These are phyloP conservation scores for Holacanthus passer DNA, from an alignment of 2,113 vertebrate genomes.

Conservation along the genomic window DNA sequence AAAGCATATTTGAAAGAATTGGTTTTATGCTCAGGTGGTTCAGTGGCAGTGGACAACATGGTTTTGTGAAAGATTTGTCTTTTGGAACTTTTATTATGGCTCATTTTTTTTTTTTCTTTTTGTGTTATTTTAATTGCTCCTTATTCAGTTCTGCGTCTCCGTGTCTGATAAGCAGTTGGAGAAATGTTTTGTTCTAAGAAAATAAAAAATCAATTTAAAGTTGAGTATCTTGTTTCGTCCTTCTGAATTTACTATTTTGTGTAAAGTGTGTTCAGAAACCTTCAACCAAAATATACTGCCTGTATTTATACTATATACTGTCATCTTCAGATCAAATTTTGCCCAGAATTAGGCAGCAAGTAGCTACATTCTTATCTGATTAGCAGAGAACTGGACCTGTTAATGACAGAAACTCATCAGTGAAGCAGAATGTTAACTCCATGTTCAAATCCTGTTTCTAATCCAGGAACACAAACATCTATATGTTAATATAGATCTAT, in stretches of 20 bases:
- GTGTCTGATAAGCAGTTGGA: slow-evolving; percentile 48
- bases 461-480: too few species aligned
- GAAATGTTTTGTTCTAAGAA: slow-evolving; percentile 75
- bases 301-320: too few species aligned
- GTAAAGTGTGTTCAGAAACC: background rate
- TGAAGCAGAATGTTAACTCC: too few species aligned
- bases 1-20: slow-evolving; percentile 19
- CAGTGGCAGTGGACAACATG: slow-evolving; percentile 32
- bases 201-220: slow-evolving; percentile 55
- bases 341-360: too few species aligned
- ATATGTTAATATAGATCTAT: too few species aligned
- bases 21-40: slow-evolving; percentile 61
- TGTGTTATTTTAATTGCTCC: slow-evolving; percentile 66
- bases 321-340: too few species aligned
- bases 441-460: too few species aligned
- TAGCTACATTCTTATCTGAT: too few species aligned
- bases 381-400: too few species aligned
- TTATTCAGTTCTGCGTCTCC: slow-evolving; percentile 57
- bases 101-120: slow-evolving; percentile 3
- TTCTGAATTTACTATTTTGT: background rate
- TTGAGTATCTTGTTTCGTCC: background rate
- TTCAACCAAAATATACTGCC: too few species aligned
- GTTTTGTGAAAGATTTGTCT: slow-evolving; percentile 69
- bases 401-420: too few species aligned
- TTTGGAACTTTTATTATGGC: slow-evolving; percentile 64